phyloP scores from a whole-genome alignment of 2,888 invertebrate species.

The Poecilus cupreus region DNA sequence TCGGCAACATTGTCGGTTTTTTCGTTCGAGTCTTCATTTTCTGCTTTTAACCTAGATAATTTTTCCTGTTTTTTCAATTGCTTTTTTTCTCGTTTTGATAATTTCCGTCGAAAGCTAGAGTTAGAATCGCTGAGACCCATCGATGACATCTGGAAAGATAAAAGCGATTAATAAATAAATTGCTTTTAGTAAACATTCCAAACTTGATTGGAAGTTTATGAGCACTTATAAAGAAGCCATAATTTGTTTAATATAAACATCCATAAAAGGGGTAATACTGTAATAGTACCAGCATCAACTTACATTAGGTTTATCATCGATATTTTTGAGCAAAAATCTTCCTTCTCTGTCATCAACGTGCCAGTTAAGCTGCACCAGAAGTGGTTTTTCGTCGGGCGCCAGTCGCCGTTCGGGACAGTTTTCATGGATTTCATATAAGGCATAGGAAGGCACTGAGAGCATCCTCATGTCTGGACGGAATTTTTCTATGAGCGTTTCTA shows the following conservation, averaged over 20 bases:
- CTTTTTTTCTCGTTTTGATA: constrained; percentile 98
- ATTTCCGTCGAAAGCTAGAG: constrained; percentile 91
- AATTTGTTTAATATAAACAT: not conserved
- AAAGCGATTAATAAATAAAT: not conserved
- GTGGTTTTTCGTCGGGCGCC: constrained; percentile 93
- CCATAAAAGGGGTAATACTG: constrained; percentile 6
- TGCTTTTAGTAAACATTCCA: not conserved
- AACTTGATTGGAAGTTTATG: not conserved
- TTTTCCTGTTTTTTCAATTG: constrained; percentile 97
- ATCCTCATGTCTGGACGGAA: constrained; percentile 99
- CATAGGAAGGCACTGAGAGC: constrained; percentile 85
- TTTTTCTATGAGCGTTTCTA: constrained; percentile 97
- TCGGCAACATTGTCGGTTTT: constrained; percentile 89
- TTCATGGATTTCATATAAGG: constrained; percentile 83
- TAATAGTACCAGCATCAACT: constrained; percentile 60
- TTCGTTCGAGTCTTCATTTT: constrained; percentile 78
- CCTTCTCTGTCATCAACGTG: constrained; percentile 99
- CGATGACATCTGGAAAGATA: constrained; percentile 76
- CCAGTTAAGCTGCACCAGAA: constrained; percentile 98
- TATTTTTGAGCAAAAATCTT: constrained; percentile 93
- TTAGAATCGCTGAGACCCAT: constrained; percentile 84
- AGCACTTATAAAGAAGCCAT: not conserved
- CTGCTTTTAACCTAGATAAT: constrained; percentile 84
- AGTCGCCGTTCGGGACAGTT: constrained; percentile 88
- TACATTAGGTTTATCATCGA: constrained; percentile 87